phyloP scores from a whole-genome alignment of 2,888 invertebrate species.

The Calliopum simillimum region DNA sequence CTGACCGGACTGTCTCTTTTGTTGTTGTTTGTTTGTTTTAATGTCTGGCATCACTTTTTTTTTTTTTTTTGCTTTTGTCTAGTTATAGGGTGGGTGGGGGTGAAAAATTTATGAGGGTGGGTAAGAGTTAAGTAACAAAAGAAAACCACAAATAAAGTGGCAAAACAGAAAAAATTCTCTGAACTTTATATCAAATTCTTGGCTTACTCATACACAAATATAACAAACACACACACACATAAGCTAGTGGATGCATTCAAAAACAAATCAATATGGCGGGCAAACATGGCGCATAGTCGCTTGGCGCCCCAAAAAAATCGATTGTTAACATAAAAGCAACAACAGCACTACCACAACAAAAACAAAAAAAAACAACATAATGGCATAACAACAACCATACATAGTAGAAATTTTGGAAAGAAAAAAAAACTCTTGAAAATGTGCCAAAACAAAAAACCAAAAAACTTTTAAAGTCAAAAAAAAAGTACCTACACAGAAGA shows the following conservation, averaged over 20 bases:
- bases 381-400: background rate
- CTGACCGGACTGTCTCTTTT: background rate
- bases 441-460: conserved; percentile 32
- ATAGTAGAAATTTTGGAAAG: too few species aligned
- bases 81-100: background rate
- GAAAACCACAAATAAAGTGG: too few species aligned
- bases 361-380: background rate
- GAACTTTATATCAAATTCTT: background rate
- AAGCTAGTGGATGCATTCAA: conserved; percentile 21
- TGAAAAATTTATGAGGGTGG: background rate
- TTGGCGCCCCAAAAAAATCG: conserved; percentile 60
- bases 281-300: conserved; percentile 37
- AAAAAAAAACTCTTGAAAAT: conserved; percentile 32
- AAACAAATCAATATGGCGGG: conserved; percentile 41
- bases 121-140: too few species aligned
- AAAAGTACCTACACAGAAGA: too few species aligned
- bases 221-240: conserved; percentile 27
- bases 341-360: conserved; percentile 7
- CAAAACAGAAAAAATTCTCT: too few species aligned
- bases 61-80: background rate
- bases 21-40: conserved; percentile 8
- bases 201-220: conserved; percentile 26
- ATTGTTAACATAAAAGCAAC: conserved; percentile 45
- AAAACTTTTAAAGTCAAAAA: conserved; percentile 20
- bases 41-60: conserved; percentile 4